Evolutionary conservation across 2,888 invertebrate species (phyloP), one percentile per base, ranked within the genome.

Genomic region (Tethea ocularis): DNA sequence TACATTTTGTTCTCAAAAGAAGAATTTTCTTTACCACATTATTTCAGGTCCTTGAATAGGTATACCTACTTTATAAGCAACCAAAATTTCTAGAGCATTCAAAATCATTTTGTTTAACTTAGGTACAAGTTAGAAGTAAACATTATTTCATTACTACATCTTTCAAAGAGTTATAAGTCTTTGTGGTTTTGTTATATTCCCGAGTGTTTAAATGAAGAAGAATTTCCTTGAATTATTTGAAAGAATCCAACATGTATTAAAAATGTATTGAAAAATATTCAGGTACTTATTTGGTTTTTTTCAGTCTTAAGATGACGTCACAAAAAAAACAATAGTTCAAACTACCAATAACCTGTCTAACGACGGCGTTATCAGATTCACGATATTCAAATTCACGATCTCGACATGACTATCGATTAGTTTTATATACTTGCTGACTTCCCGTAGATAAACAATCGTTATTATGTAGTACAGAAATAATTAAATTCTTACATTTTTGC

Each of bases 321-420:
- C n/a, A 8, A 52, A 17, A n/a, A 52, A 23, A 52, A 52, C 23
- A 15, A 52, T 8, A 23, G 29, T 33, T 11, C 20, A 3, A 53
- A 17, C 17, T 53, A 10, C 17, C 29, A 52, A 17, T 10, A 17
- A 26, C 52, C 10, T 17, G 8, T 24, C 7, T 52, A 52, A 52
- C 33, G n/a, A 15, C 10, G 23, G 26, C 15, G 20, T 17, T 29
- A 53, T 53, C 29, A 20, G 10, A 53, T 29, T 33, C 53, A 53
- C 53, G 53, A 29, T 2, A 17, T 53, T 53, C 33, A 11, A 23
- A 53, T 53, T 17, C 53, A 53, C 53, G 53, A 26, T 52, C 52
- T 29, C 52, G 36, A 36, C 36, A 36, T 36, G 52, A 52, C 4
- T 24, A 52, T 52, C 24, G 52, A 53, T 29, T 53, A 20, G 26